Base-by-base conservation (phyloP, 2,888 invertebrate genomes). In the Tribolium freemani region DNA sequence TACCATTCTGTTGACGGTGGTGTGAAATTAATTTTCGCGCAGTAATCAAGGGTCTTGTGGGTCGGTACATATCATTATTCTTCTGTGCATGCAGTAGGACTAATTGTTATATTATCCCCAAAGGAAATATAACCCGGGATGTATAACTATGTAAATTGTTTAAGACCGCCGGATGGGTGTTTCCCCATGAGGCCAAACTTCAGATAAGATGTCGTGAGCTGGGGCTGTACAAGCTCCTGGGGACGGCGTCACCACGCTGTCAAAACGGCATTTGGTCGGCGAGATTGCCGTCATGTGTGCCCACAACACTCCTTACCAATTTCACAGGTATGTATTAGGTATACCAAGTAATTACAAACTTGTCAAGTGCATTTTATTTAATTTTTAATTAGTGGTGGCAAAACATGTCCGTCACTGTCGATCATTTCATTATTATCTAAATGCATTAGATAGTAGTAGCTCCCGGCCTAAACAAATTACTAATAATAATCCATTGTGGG, bases 271-370 rank as follows among this genome's bases (percentile, higher is more conserved):
- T 90, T 61, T 96, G 96, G 96, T 90, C 90, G 20, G 91, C 93
- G 0, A 91, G 91, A 76, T 88, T 94, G 83, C 96, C 96, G 0
- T 92, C 93, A 73, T 96, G 96, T 83, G 93, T 94, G 31, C 94
- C 95, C n/a, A 96, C 96, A 26, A 94, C 94, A 0, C 88, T 94
- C 45, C 88, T 96, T 77, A 94, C 95, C 46, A 96, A 96, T 86
- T 96, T 94, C 86, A 94, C 95, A 80, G 93, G 94, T 94, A 86
- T 69, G n/a, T n/a, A n/a, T n/a, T n/a, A n/a, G n/a, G n/a, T 68
- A 44, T 31, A 53, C 30, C 20, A 8, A 13, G 16, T 46, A 50
- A 57, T 68, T 68, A 68, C 57, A 8, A 56, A 48, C 46, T 56
- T 57, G 48, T 68, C 13, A 69, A 69, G 60, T 69, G 69, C 60